Evolutionary conservation across 2,888 invertebrate species (phyloP).

Genomic region (Dioctria rufipes): DNA sequence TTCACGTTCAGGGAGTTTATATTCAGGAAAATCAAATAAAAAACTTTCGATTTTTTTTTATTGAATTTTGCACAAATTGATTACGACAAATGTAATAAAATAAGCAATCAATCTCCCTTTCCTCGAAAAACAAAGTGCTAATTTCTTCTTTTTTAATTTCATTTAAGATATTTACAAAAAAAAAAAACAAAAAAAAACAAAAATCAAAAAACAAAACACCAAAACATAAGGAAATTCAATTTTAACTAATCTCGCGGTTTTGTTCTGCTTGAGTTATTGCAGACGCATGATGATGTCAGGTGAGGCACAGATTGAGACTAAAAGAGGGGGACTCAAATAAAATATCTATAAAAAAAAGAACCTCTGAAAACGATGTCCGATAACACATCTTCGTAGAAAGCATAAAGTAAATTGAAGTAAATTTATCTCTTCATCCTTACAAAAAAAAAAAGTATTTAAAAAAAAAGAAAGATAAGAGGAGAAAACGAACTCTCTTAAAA

Average conservation of each 20-base stretch:
- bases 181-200: constrained; percentile 45
- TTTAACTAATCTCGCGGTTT: constrained; percentile 71
- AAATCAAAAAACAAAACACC: constrained; percentile 32
- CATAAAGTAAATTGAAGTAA: constrained; percentile 33
- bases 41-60: not conserved
- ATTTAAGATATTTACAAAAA: constrained; percentile 39
- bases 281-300: constrained; percentile 65
- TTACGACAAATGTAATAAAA: not conserved
- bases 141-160: constrained; percentile 36
- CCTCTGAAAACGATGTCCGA: constrained; percentile 47
- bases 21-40: not conserved
- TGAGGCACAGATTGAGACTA: constrained; percentile 56
- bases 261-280: constrained; percentile 72
- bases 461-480: constrained; percentile 35
- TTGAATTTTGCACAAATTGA: constrained; percentile 19
- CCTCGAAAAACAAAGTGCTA: constrained; percentile 12
- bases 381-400: constrained; percentile 31
- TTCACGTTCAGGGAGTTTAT: not conserved
- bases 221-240: constrained; percentile 41
- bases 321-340: constrained; percentile 37
- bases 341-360: constrained; percentile 27
- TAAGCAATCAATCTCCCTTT: constrained; percentile 4
- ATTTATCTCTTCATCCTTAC: constrained; percentile 30
- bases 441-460: constrained; percentile 7
- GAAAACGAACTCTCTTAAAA: constrained; percentile 13